Conservation (phyloP, 35 echinoderm and acorn worm genomes). For the Ophioderma brevispina region DNA sequence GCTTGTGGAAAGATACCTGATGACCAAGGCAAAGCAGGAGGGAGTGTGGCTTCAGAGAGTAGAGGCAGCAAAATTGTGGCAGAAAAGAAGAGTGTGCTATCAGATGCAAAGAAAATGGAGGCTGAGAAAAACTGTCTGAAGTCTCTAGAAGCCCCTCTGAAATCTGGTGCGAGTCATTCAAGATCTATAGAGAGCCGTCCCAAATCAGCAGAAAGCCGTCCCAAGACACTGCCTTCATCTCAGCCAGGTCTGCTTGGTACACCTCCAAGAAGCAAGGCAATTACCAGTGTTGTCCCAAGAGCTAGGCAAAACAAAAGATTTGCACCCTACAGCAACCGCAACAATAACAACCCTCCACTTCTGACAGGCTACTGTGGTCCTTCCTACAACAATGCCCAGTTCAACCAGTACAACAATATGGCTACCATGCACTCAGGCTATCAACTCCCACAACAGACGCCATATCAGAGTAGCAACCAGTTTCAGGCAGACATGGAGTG, state of each 20-base stretch:
- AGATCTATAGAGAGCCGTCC: not conserved
- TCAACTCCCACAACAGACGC: not conserved
- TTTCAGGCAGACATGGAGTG: not conserved
- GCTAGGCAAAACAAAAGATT: not conserved
- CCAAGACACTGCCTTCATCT: not conserved
- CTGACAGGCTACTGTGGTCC: not conserved
- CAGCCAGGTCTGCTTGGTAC: not conserved
- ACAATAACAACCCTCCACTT: not conserved
- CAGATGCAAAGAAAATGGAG: too few species aligned
- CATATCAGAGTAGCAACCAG: not conserved
- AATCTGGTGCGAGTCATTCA: not conserved
- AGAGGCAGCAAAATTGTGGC: too few species aligned
- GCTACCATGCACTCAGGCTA: not conserved
- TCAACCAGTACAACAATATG: not conserved
- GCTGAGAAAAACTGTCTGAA: not conserved
- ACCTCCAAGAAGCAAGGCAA: not conserved
- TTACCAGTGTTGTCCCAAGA: not conserved
- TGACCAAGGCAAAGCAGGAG: not conserved
- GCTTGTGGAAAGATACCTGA: not conserved
- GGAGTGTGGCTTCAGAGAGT: too few species aligned
- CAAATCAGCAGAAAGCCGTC: not conserved
- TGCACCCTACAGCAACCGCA: not conserved
- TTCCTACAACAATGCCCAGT: not conserved
- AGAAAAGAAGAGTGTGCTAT: too few species aligned
- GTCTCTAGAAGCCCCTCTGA: not conserved